A percentile compares a stretch with the other conserved stretches of the same genome.
phyloP scores from a whole-genome alignment of 2,797 vertebrate genomes.

The Eupleurogrammus muticus region DNA sequence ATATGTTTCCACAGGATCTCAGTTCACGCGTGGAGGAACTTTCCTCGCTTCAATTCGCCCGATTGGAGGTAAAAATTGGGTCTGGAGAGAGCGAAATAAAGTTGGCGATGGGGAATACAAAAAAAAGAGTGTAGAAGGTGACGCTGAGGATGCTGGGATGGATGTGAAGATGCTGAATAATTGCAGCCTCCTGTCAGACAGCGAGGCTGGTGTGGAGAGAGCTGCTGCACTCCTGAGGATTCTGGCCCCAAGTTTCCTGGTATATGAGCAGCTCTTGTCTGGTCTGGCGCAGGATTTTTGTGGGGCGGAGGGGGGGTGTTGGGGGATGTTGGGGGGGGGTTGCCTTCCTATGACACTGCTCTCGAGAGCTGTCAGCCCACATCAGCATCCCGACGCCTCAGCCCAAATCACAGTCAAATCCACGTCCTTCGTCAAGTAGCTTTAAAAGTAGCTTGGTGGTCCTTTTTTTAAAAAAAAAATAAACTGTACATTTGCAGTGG shows the following conservation, averaged over 20 bases:
- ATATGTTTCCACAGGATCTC: conserved; percentile 54
- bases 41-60: conserved; percentile 21
- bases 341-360: conserved; percentile 80
- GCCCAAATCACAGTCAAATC: conserved; percentile 83
- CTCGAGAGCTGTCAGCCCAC: conserved; percentile 86
- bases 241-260: conserved; percentile 51
- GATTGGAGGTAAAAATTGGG: neutral
- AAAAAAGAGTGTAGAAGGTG: neutral
- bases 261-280: conserved; percentile 75
- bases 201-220: conserved; percentile 22
- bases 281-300: conserved; percentile 70
- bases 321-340: conserved; percentile 51
- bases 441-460: conserved; percentile 34
- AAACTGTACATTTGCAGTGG: conserved; percentile 4
- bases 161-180: conserved; percentile 35
- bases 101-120: conserved; percentile 24
- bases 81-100: neutral
- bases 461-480: conserved; percentile 31
- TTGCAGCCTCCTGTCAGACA: conserved; percentile 49
- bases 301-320: neutral
- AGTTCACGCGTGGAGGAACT: conserved; percentile 10
- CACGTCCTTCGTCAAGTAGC: conserved; percentile 34
- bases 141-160: neutral
- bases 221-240: conserved; percentile 38
- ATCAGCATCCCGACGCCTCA: conserved; percentile 86